These are phyloP conservation scores for Pachyramphus minor DNA, from an alignment of 2,113 vertebrate species.

Conservation along the genomic window DNA sequence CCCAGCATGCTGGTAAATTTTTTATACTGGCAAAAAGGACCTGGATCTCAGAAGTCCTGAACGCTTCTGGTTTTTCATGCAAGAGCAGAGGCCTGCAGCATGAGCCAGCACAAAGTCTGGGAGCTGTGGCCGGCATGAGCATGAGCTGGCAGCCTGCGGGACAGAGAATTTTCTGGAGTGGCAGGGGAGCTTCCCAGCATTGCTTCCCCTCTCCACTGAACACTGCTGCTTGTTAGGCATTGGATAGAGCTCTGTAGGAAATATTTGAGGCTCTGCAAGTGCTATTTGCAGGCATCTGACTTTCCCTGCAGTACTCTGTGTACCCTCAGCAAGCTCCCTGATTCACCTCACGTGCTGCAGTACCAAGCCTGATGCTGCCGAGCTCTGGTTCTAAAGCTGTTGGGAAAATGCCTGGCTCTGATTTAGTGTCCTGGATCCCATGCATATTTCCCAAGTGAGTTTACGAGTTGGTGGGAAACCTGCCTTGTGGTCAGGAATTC, in stretches of 20 bases:
- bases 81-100: background rate
- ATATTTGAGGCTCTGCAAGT: background rate
- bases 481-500: background rate
- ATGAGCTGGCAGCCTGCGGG: fast-evolving
- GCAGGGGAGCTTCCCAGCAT: background rate
- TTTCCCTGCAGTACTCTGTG: background rate
- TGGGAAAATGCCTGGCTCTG: background rate
- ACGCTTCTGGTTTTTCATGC: background rate
- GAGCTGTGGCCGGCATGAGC: fast-evolving
- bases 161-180: background rate
- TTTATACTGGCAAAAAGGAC: background rate
- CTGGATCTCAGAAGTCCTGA: background rate
- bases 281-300: background rate
- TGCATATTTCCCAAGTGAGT: fast-evolving
- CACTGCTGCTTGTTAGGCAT: background rate
- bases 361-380: fast-evolving
- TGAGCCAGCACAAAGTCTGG: background rate
- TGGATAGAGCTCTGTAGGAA: background rate
- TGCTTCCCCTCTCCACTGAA: fast-evolving
- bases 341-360: background rate
- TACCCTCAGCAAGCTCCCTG: background rate
- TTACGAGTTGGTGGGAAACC: background rate
- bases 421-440: background rate
- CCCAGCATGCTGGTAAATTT: background rate
- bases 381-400: background rate